A percentile compares a stretch with the other conserved stretches of the same genome.
phyloP scores from a whole-genome alignment of 1,140 invertebrate genomes.

The Pomacea maculata region DNA sequence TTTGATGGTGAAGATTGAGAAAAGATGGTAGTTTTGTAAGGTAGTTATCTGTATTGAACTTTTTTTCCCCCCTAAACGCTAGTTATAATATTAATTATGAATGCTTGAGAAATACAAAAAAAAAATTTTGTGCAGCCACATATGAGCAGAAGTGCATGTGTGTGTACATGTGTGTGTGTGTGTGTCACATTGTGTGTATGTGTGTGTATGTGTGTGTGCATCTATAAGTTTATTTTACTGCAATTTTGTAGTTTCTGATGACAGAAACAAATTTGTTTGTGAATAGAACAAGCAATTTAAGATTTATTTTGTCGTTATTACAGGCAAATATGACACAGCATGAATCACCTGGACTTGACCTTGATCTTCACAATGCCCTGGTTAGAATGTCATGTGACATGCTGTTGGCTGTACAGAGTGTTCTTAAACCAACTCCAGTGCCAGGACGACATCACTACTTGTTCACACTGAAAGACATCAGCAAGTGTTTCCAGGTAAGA shows the following conservation, averaged over 20 bases:
- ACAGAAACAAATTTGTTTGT: too few relatives aligned
- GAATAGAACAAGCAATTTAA: neutral
- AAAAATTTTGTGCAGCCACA: neutral
- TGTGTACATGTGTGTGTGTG: too few relatives aligned
- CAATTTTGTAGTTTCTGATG: too few relatives aligned
- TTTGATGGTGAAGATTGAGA: neutral
- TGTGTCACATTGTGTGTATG: too few relatives aligned
- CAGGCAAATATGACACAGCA: slow-evolving; percentile 59
- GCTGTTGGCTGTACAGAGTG: slow-evolving; percentile 53
- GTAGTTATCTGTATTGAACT: neutral
- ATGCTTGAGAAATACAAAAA: neutral
- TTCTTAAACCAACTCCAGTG: slow-evolving; percentile 57
- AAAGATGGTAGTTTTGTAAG: neutral
- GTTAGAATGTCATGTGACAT: slow-evolving; percentile 62
- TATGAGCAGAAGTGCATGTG: too few relatives aligned
- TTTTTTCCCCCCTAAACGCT: neutral
- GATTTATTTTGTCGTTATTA: slow-evolving; percentile 5
- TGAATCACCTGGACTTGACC: slow-evolving; percentile 57
- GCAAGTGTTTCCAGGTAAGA: slow-evolving; percentile 63
- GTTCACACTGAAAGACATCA: slow-evolving; percentile 63
- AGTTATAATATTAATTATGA: neutral
- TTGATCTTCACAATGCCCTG: slow-evolving; percentile 62
- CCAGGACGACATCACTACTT: slow-evolving; percentile 63
- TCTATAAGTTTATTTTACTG: too few relatives aligned
- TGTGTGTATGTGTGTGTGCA: too few relatives aligned